A percentile compares a stretch with the other conserved stretches of the same genome.
Evolutionary conservation across 1,140 invertebrate species (phyloP).

Genomic region (Zaprionus davidi): DNA sequence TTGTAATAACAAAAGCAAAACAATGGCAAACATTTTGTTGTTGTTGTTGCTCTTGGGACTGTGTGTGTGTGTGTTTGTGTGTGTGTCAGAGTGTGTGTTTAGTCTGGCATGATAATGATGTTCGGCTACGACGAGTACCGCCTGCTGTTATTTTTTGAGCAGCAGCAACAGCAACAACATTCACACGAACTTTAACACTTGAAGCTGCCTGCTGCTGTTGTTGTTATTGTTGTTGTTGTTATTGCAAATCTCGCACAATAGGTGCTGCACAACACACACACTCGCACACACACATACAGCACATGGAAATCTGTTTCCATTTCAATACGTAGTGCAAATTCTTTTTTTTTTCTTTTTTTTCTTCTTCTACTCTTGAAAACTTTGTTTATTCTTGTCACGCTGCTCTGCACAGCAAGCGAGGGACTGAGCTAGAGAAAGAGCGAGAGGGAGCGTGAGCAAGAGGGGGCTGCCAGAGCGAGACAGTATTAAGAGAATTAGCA

Average conservation of each 20-base stretch:
- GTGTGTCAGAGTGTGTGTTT: constrained; percentile 47
- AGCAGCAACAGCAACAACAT: constrained; percentile 43
- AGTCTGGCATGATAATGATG: constrained; percentile 72
- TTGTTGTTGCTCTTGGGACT: constrained; percentile 14
- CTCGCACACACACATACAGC: constrained; percentile 3
- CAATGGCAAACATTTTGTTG: constrained; percentile 62
- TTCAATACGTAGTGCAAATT: constrained; percentile 67
- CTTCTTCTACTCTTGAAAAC: constrained; percentile 24
- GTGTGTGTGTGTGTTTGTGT: constrained; percentile 10
- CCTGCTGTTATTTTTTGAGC: constrained; percentile 14
- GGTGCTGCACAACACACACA: constrained; percentile 30
- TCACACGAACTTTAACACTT: constrained; percentile 78
- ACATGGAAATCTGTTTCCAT: constrained; percentile 67
- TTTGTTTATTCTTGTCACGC: constrained; percentile 77
- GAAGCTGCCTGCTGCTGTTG: constrained; percentile 26
- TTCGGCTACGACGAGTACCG: constrained; percentile 39
- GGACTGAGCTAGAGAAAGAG: background rate
- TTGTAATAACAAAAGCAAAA: constrained; percentile 76
- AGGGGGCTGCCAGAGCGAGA: background rate
- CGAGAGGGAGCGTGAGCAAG: background rate
- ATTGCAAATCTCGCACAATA: constrained; percentile 49
- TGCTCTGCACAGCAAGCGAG: constrained; percentile 60
- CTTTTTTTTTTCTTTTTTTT: constrained; percentile 9
- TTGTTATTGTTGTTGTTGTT: constrained; percentile 38
- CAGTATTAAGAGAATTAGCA: constrained; percentile 29